Conservation (phyloP, 2,888 invertebrate species). For the Ischnus inquisitorius region DNA sequence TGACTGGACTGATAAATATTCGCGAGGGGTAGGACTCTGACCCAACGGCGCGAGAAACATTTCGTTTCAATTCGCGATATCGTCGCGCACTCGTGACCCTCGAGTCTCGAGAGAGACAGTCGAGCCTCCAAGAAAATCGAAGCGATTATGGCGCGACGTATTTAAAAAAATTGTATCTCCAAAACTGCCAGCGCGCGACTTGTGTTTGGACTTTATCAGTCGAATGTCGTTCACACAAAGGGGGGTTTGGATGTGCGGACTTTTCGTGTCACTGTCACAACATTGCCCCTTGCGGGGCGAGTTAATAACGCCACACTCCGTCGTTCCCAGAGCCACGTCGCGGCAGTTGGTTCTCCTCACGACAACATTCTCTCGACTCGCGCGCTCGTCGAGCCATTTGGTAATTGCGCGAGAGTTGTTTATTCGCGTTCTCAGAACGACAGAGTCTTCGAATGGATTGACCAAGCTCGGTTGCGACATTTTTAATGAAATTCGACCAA, state of each 20-base stretch:
- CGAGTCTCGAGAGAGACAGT: neutral
- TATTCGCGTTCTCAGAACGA: neutral
- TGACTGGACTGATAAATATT: conserved; percentile 2
- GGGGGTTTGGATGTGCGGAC: neutral
- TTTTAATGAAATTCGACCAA: neutral
- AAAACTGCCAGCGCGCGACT: neutral
- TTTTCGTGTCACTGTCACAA: conserved; percentile 38
- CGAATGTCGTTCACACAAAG: neutral
- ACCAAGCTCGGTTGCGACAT: neutral
- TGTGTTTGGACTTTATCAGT: conserved; percentile 21
- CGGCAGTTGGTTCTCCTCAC: neutral
- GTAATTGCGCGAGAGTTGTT: conserved; percentile 9
- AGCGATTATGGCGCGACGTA: neutral
- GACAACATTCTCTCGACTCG: neutral
- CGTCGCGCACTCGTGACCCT: conserved; percentile 1
- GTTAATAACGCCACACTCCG: neutral
- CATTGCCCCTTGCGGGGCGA: neutral
- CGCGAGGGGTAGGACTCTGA: conserved; percentile 10
- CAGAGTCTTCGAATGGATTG: neutral
- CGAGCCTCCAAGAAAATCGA: conserved; percentile 27
- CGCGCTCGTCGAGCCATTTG: conserved; percentile 16
- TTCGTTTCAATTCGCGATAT: conserved; percentile 3
- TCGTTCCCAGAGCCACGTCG: neutral
- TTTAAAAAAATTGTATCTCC: conserved; percentile 9
- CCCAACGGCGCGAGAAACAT: neutral